Base-by-base conservation (phyloP, 2,113 vertebrate species). In the Elephas maximus region DNA sequence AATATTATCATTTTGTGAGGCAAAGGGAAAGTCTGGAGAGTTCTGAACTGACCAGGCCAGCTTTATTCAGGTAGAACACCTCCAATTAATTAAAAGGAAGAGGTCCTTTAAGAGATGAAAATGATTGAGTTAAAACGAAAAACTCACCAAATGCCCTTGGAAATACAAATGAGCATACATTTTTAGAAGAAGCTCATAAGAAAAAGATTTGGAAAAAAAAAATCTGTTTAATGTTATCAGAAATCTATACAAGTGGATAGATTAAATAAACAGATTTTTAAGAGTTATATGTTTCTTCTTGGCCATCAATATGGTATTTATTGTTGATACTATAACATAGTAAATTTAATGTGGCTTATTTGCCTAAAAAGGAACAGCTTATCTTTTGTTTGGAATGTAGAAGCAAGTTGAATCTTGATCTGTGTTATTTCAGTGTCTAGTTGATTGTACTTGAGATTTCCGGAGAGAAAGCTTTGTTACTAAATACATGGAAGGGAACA, bases 391-490 rank as follows among this genome's bases (percentile, higher is more conserved):
- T 96, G 41, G 90, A 94, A 79, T 44, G 30, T 12, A 77, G 30
- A 67, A 94, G 44, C 86, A 92, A 93, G 84, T 83, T 76, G 63
- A 92, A 67, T 78, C 62, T 53, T 60, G 79, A 82, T 91, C 93
- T 93, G 51, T 94, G 92, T 87, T 89, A 89, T 97, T 95, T 91
- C 79, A 91, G 69, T 57, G 82, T 83, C 87, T 93, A 67, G 33
- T 80, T 91, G 90, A 94, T 96, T 97, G 93, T 95, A 71, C 87
- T 94, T 77, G 82, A 95, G 87, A 87, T 93, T 98, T 95, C 86
- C 15, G 1, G 87, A 96, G 83, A 60, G 89, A 94, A 97, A 77
- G 24, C 53, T 91, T 88, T n/a, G 53, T 97, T 87, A 73, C 77
- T 80, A 74, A 96, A 87, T 91, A 71, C 44, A 91, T 95, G 96